phyloP scores from a whole-genome alignment of 2,888 invertebrate species.

The Polietes domitor region DNA sequence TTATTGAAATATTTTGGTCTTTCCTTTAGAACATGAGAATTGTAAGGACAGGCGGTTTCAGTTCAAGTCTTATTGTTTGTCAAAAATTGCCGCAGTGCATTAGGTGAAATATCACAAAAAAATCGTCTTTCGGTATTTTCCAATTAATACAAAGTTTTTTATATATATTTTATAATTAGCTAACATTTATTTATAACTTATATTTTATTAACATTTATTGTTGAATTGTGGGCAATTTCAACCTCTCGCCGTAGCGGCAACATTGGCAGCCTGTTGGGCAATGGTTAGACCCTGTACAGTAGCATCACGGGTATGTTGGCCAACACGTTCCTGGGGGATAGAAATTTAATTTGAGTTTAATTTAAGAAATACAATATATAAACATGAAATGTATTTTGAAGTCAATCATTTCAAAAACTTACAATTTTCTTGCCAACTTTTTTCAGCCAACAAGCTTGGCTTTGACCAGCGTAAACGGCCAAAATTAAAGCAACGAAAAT shows the following conservation, averaged over 20 bases:
- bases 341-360: not conserved
- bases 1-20: too few relatives aligned
- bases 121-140: too few relatives aligned
- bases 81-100: too few relatives aligned
- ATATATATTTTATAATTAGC: too few relatives aligned
- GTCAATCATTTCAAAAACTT: constrained; percentile 41
- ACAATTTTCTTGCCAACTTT: constrained; percentile 70
- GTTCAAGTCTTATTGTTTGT: too few relatives aligned
- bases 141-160: too few relatives aligned
- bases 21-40: too few relatives aligned
- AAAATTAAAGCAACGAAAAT: constrained; percentile 64
- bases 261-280: constrained; percentile 71
- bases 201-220: too few relatives aligned
- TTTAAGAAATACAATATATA: not conserved
- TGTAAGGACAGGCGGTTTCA: too few relatives aligned
- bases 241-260: constrained; percentile 69
- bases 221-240: too few relatives aligned
- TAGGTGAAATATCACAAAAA: too few relatives aligned
- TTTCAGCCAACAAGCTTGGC: constrained; percentile 70
- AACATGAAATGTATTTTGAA: not conserved
- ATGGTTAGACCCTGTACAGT: constrained; percentile 69
- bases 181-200: too few relatives aligned
- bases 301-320: constrained; percentile 64
- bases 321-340: constrained; percentile 69
- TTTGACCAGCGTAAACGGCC: constrained; percentile 65